Base-by-base conservation (phyloP, 2,113 vertebrate genomes). In the Seriola aureovittata region DNA sequence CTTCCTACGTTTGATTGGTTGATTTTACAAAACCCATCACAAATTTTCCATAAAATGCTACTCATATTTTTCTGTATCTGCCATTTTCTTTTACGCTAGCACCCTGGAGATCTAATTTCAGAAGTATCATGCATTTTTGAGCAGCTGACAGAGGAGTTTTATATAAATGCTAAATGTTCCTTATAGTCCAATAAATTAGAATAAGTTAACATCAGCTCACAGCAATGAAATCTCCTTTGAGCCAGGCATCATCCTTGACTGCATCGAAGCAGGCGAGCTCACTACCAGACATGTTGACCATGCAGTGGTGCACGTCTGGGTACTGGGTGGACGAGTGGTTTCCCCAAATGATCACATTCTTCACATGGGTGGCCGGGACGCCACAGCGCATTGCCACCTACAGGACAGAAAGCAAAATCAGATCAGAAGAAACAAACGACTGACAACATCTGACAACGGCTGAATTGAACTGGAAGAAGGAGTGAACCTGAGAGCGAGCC, bases 251-350 rank as follows among this genome's bases (percentile, higher is more conserved):
- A 80, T 99, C 94, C 90, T 99, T 98, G 82, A 99, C 94, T 29
- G 97, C 97, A 10, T 98, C 97, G 75, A 95, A 97, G 89, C 97
- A 97, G 54, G 95, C 92, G 38, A 96, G 82, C 86, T 99, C 97
- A 55, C 96, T 96, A 54, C 97, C 97, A 0, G 96, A 92, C 84
- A 96, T n/a, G 8, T 96, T 97, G 80, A 98, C 97, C 70, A 94
- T 89, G 0, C 97, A 97, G 71, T 99, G 98, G 84, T 96, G 96
- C 69, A 97, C 97, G 87, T 99, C 98, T 23, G 98, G 98, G 93
- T 99, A 99, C 62, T 99, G 98, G 86, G 98, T 99, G 44, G 97
- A 99, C 16, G 98, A 99, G 94, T 99, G 98, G 91, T 99, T 99
- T 54, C 98, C 98, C 98, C 98, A 99, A 92, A 99, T 99, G 81